A percentile compares a stretch with the other conserved stretches of the same genome.
Conservation (phyloP, 2,113 vertebrate genomes). For the Hucho hucho region DNA sequence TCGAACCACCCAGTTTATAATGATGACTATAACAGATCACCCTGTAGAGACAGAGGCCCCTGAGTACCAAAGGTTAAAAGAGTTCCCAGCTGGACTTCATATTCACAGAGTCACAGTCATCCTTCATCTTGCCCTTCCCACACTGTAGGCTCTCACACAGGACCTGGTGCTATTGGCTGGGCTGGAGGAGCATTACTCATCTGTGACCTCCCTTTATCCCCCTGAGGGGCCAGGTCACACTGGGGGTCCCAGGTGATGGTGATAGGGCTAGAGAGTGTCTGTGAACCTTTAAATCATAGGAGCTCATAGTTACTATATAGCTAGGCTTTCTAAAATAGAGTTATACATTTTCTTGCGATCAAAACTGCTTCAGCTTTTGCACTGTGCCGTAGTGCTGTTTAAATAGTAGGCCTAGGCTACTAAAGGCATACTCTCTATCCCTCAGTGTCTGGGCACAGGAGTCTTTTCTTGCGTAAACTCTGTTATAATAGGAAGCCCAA, state of each 20-base stretch:
- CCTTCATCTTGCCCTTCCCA: constrained; percentile 15
- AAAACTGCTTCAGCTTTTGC: too few relatives aligned
- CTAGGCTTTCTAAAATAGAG: too few relatives aligned
- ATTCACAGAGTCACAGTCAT: constrained; percentile 42
- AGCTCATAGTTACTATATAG: background rate
- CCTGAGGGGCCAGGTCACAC: constrained; percentile 39
- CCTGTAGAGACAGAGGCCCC: constrained; percentile 6
- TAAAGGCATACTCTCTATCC: too few relatives aligned
- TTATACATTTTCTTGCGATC: too few relatives aligned
- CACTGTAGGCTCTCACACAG: background rate
- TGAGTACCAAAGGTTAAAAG: constrained; percentile 56
- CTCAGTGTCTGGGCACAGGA: background rate
- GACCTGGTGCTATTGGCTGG: constrained; percentile 28
- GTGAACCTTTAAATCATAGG: background rate
- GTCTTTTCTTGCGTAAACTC: background rate
- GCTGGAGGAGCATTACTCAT: constrained; percentile 60
- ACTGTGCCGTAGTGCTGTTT: too few relatives aligned
- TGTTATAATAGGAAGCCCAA: background rate
- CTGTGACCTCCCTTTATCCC: constrained; percentile 41
- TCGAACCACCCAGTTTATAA: constrained; percentile 1
- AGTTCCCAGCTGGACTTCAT: constrained; percentile 44
- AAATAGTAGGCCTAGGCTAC: too few relatives aligned
- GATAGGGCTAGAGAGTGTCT: background rate
- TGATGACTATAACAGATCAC: constrained; percentile 42
- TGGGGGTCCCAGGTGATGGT: background rate